phyloP scores from a whole-genome alignment of 2,888 invertebrate species.

The Standfussiana lucernea region DNA sequence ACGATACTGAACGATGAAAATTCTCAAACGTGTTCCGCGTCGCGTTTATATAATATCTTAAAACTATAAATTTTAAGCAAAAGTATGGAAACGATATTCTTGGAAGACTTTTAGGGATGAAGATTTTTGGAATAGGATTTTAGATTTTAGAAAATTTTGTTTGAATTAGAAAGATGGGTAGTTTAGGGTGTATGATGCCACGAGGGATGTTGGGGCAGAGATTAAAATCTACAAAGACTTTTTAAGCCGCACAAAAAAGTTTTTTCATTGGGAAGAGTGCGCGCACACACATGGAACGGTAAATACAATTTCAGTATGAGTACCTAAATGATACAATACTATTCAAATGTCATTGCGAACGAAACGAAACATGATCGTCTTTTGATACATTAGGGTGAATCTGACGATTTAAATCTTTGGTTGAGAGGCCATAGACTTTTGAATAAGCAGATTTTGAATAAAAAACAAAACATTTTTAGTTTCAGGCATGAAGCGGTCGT shows the following conservation, averaged over 20 bases:
- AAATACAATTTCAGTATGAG: no score
- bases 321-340: no score
- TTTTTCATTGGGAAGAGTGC: neutral
- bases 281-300: no score
- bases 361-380: neutral
- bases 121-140: slow-evolving; percentile 41
- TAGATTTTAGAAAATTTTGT: neutral
- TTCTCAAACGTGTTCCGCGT: slow-evolving; percentile 58
- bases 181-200: neutral
- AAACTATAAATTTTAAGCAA: slow-evolving; percentile 77
- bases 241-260: neutral
- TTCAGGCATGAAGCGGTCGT: neutral
- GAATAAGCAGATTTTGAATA: neutral
- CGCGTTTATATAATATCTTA: slow-evolving; percentile 73
- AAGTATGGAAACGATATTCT: slow-evolving; percentile 74
- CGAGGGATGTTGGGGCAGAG: neutral
- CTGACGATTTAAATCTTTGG: neutral
- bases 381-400: neutral
- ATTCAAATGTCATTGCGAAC: no score
- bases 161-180: neutral
- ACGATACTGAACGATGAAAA: slow-evolving; percentile 53
- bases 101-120: slow-evolving; percentile 65
- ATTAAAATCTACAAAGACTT: no score
- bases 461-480: neutral
- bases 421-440: neutral